Percentiles rank a stretch among this genome's conserved stretches.
Evolutionary conservation across 2,888 invertebrate species (phyloP).

Genomic region (Lacanobia oleracea): DNA sequence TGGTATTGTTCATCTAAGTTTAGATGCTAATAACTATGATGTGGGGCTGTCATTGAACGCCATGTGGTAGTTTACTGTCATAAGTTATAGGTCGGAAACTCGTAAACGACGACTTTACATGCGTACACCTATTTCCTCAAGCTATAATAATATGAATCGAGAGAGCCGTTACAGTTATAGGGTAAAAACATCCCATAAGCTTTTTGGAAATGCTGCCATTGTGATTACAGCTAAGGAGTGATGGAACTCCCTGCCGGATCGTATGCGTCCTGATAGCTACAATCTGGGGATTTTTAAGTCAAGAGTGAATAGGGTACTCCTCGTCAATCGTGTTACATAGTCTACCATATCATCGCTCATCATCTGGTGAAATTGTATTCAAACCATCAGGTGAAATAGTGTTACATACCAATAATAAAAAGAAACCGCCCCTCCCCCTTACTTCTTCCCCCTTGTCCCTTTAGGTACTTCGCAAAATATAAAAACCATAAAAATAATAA

Average conservation of each 20-base stretch:
- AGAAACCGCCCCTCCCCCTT: no score
- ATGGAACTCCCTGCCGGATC: background rate
- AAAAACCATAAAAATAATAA: background rate
- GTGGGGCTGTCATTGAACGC: conserved; percentile 3
- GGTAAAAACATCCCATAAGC: background rate
- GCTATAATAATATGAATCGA: background rate
- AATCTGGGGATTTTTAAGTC: background rate
- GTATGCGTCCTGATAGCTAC: background rate
- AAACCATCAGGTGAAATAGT: no score
- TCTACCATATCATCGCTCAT: no score
- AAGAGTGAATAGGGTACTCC: no score
- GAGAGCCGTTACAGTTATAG: background rate
- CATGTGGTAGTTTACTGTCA: conserved; percentile 28
- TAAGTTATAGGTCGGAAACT: conserved; percentile 21
- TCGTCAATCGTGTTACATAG: no score
- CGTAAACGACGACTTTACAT: conserved; percentile 12
- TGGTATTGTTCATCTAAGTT: conserved; percentile 57
- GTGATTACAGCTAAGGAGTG: background rate
- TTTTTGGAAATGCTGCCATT: background rate
- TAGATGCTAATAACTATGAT: conserved; percentile 44
- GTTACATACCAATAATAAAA: no score
- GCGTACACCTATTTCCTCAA: background rate
- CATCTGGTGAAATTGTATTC: no score
- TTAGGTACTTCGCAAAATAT: background rate
- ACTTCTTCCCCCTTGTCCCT: no score